Percentiles rank a stretch among this genome's conserved stretches.
These are phyloP conservation scores for Chaetogeoica ovagalla DNA, from an alignment of 2,888 invertebrate genomes.

Conservation along the genomic window DNA sequence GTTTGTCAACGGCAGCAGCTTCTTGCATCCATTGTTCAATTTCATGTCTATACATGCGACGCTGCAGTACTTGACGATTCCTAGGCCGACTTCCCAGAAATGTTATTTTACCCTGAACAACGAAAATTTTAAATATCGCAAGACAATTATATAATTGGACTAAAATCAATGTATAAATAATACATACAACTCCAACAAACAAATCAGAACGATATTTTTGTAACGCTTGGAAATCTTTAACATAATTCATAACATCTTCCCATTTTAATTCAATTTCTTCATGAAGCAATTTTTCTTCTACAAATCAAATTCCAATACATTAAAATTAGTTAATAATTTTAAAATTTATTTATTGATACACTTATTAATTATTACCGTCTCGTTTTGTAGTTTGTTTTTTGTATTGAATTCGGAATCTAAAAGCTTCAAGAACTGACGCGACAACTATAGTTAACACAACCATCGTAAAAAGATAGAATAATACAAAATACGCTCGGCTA, in stretches of 20 bases:
- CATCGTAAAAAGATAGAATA: slow-evolving; percentile 86
- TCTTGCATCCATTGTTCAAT: slow-evolving; percentile 76
- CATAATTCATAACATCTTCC: slow-evolving; percentile 67
- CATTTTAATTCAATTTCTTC: slow-evolving; percentile 75
- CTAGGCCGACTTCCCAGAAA: slow-evolving; percentile 76
- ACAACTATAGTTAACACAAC: slow-evolving; percentile 88
- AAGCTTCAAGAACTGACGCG: slow-evolving; percentile 85
- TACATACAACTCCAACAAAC: slow-evolving; percentile 59
- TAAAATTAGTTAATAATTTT: not conserved
- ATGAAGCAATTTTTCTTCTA: slow-evolving; percentile 76
- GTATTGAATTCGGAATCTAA: slow-evolving; percentile 85
- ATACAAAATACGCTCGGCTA: slow-evolving; percentile 83
- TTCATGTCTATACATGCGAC: slow-evolving; percentile 75
- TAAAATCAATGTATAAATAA: not conserved
- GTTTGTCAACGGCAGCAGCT: slow-evolving; percentile 59
- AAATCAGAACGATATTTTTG: slow-evolving; percentile 63
- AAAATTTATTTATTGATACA: not conserved
- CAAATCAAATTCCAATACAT: slow-evolving; percentile 55
- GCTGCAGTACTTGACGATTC: slow-evolving; percentile 75
- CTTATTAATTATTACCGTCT: slow-evolving; percentile 64
- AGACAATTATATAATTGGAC: not conserved
- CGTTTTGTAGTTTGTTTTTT: slow-evolving; percentile 77
- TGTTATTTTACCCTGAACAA: slow-evolving; percentile 64
- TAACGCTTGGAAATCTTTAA: slow-evolving; percentile 64
- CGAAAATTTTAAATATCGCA: not conserved